These are phyloP conservation scores for Monopterus albus DNA, from an alignment of 2,113 vertebrate species.

Conservation along the genomic window DNA sequence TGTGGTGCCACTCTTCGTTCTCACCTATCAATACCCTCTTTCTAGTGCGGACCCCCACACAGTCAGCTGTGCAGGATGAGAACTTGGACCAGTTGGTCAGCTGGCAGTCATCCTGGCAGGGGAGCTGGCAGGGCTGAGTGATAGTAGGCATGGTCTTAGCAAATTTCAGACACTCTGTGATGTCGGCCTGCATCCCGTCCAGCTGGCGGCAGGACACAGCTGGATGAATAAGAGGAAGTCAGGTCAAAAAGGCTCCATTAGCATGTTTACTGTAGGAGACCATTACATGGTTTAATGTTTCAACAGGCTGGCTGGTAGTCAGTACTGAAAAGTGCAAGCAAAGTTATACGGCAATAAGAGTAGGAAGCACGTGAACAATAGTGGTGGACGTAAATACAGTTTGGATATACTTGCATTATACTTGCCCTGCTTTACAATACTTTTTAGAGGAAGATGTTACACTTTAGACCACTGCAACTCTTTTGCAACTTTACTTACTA, in stretches of 20 bases:
- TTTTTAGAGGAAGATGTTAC: neutral
- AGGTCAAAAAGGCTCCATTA: constrained; percentile 26
- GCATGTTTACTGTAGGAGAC: neutral
- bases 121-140: constrained; percentile 92
- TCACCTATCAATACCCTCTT: constrained; percentile 93
- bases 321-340: neutral
- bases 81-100: constrained; percentile 98
- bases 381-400: neutral
- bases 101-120: constrained; percentile 97
- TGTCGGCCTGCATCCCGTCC: constrained; percentile 89
- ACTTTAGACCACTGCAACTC: too few species aligned
- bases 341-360: neutral
- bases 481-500: too few species aligned
- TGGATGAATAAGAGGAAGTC: constrained; percentile 65
- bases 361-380: neutral
- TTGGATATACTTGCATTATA: neutral
- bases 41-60: constrained; percentile 93
- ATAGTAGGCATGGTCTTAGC: constrained; percentile 88
- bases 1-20: constrained; percentile 37
- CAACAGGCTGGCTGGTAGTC: neutral
- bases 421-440: neutral
- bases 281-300: constrained; percentile 6
- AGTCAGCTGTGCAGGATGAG: constrained; percentile 94
- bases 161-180: constrained; percentile 89
- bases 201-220: constrained; percentile 96